Evolutionary conservation across 2,888 invertebrate species (phyloP), one percentile per base, ranked within the genome.

Genomic region (Netelia fuscicornis): DNA sequence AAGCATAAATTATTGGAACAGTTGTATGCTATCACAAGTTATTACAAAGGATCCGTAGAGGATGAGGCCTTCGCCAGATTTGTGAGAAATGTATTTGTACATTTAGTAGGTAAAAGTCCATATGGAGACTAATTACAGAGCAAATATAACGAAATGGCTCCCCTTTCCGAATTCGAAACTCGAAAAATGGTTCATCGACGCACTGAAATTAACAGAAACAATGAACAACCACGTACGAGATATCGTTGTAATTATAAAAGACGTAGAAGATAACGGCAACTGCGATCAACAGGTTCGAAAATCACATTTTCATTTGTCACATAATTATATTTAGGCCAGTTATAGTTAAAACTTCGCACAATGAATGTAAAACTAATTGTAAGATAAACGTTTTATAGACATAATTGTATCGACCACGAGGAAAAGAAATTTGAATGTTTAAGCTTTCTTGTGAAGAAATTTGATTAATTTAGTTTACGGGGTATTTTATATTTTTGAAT

Each of bases 61-160:
- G 30, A 30, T 3, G 30, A 30, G 13, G 3, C 2, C 10, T 48
- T 13, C 1, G 11, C 13, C 13, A 48, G 13, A 48, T 48, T 48
- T 23, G 58, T 20, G 20, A 54, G 8, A 54, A n/a, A n/a, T 17
- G 54, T 54, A 17, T 13, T 13, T 54, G 17, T 3, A 54, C 17
- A 54, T 42, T 2, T 37, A 23, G 2, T 58, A 25, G 42, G 11
- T 25, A 44, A 67, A 17, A 20, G 3, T 8, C 56, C 75, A 81
- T 72, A 90, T 89, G 89, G 89, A 89, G 44, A 90, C 80, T 83
- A 92, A 92, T 91, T 92, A 92, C 86, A 91, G 92, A 83, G 88
- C 89, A 23, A 93, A 92, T 71, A 89, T 92, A 79, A 83, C 89
- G 60, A 93, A 93, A 87, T 93, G 93, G 93, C 78, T 93, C 65